Base-by-base conservation (phyloP, 2,888 invertebrate genomes). In the Caradrina clavipalpis region DNA sequence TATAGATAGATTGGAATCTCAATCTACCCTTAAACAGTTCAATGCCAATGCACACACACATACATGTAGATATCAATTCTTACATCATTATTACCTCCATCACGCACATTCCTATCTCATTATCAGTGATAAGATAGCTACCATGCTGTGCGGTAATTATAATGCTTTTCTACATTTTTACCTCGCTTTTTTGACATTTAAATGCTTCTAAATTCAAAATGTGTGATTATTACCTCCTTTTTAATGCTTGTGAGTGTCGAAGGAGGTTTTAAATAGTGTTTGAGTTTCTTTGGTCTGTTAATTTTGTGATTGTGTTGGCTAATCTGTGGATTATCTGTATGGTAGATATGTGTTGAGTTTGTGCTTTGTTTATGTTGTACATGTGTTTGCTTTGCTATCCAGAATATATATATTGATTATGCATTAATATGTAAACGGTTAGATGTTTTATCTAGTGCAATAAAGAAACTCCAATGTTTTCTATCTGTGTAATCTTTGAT, bases 161-260 rank as follows among this genome's bases (percentile, higher is more conserved):
- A 49, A 63, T 63, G 56, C 2, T 21, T 56, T 50, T 61, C 19
- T 21, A 15, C 21, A 11, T 22, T 31, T 49, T 31, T 19, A 5
- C 15, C 7, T 53, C 54, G 45, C 1, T 26, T 63, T 50, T 69
- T 54, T 56, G 56, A 62, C 39, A 35, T 55, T 42, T 54, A 0
- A 42, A 55, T 75, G 59, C 17, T 64, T 76, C 39, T 54, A 10
- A 65, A 69, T 69, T 63, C 56, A 88, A 70, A 69, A 94, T 94
- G 94, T 93, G 93, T 86, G 95, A 94, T 82, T 94, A 94, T 87
- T 94, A 88, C 73, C 80, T 91, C 39, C 60, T 91, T 56, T 85
- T 78, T 74, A 49, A 66, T 54, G 77, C 73, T 50, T 76, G 82
- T 85, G 74, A 84, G 84, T 83, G 21, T 42, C 10, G 0, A 39